Evolutionary conservation across 92 coral and sea anemone genomes (phyloP).

Genomic region (Galaxea fascicularis): DNA sequence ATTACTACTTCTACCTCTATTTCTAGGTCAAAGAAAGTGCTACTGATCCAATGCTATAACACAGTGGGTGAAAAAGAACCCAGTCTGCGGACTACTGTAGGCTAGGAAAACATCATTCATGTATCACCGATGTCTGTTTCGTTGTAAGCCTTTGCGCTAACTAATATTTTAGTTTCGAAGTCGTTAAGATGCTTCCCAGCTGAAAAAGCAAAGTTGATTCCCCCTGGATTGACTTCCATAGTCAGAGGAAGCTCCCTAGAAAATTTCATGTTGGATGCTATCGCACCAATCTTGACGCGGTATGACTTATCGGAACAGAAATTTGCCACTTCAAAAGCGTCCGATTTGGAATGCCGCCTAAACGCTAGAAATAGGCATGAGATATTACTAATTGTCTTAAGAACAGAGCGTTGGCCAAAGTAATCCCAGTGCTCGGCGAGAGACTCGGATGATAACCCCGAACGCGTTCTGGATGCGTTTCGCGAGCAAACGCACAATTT

Average conservation of each 20-base stretch:
- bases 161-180: slow-evolving; percentile 3
- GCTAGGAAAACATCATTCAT: neutral
- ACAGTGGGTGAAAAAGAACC: no score
- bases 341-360: slow-evolving; percentile 36
- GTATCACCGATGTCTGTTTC: neutral
- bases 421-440: neutral
- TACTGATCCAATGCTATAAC: no score
- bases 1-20: no score
- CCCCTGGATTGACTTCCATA: slow-evolving; percentile 55
- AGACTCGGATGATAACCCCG: neutral
- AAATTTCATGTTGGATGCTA: slow-evolving; percentile 39
- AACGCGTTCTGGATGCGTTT: neutral
- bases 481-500: slow-evolving; percentile 75
- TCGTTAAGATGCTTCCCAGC: slow-evolving; percentile 44
- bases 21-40: no score
- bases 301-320: slow-evolving; percentile 47
- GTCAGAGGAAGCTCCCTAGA: slow-evolving; percentile 51
- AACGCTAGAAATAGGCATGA: slow-evolving; percentile 45
- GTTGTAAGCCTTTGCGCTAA: neutral
- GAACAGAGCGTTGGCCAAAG: slow-evolving; percentile 27
- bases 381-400: neutral
- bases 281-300: slow-evolving; percentile 35
- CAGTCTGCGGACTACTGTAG: neutral
- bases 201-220: slow-evolving; percentile 59
- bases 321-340: slow-evolving; percentile 65